Base-by-base conservation (phyloP, 1,140 invertebrate genomes). In the Oncopeltus fasciatus region DNA sequence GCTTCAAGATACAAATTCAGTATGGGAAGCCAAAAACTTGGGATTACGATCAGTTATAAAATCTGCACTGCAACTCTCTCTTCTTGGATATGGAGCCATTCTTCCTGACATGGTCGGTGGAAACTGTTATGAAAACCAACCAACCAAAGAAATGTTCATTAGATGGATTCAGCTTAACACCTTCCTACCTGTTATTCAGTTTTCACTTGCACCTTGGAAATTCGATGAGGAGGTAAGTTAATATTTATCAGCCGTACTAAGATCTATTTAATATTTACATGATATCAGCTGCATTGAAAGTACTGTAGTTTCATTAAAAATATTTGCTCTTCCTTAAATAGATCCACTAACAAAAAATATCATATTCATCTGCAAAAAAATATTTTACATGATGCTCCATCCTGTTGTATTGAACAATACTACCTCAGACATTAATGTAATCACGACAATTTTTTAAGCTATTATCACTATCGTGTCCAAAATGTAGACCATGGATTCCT, bases 21-120 rank as follows among this genome's bases (percentile, higher is more conserved):
- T 75, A 49, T 95, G 90, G 90, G 81, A 79, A 3, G 77, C 82
- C 65, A 79, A 86, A 64, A 90, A 92, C 72, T 16, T 8, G 26
- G 92, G 92, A 21, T 69, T 87, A 0, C 74, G 80, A 0, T 87
- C 89, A 0, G 69, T 95, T 8, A 83, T 95, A 43, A 88, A 90
- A 0, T 87, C 87, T 2, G 72, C 87, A 0, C 72, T 94, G 1
- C 83, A 86, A 67, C 82, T 89, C 77, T 90, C 90, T 67, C 71
- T 93, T 44, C 82, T 86, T 66, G 92, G 92, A 4, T 95, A 95
- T 73, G 80, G 84, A 0, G 84, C 87, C 67, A 84, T 94, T 4
- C 73, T 95, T 1, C 90, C 91, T 0, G 92, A 95, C 70, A 92
- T 95, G 86, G 85, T 97, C 66, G 92, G 92, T 2, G 92, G 93